phyloP scores from a whole-genome alignment of 1,140 invertebrate genomes.

The Ips nitidus region DNA sequence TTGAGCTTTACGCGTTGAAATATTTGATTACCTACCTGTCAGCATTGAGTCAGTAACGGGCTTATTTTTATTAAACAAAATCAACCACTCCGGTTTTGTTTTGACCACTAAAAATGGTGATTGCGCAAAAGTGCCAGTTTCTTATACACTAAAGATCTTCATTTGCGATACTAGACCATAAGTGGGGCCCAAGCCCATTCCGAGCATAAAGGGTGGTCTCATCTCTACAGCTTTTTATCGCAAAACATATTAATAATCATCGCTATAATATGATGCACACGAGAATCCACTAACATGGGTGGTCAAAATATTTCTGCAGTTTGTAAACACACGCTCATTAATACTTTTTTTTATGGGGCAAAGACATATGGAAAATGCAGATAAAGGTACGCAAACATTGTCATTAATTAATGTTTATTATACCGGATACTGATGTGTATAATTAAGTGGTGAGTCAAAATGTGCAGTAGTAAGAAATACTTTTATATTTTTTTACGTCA shows the following conservation, averaged over 20 bases:
- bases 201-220: conserved; percentile 8
- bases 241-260: conserved; percentile 16
- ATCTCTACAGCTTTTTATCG: conserved; percentile 2
- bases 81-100: no score
- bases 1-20: neutral
- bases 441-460: no score
- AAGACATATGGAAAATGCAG: neutral
- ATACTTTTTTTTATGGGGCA: neutral
- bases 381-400: conserved; percentile 3
- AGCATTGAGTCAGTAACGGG: neutral
- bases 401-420: neutral
- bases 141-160: no score
- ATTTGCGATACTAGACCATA: no score
- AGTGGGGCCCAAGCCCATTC: no score
- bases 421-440: no score
- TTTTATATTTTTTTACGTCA: no score
- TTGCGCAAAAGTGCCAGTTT: no score
- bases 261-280: neutral
- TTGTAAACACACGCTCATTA: conserved; percentile 8
- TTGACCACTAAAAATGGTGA: no score
- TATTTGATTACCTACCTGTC: neutral
- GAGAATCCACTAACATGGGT: conserved; percentile 9
- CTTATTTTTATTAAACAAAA: neutral
- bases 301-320: conserved; percentile 15
- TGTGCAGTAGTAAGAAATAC: no score